Conservation (phyloP, 2,888 invertebrate species). For the Caenorhabditis sp. region DNA sequence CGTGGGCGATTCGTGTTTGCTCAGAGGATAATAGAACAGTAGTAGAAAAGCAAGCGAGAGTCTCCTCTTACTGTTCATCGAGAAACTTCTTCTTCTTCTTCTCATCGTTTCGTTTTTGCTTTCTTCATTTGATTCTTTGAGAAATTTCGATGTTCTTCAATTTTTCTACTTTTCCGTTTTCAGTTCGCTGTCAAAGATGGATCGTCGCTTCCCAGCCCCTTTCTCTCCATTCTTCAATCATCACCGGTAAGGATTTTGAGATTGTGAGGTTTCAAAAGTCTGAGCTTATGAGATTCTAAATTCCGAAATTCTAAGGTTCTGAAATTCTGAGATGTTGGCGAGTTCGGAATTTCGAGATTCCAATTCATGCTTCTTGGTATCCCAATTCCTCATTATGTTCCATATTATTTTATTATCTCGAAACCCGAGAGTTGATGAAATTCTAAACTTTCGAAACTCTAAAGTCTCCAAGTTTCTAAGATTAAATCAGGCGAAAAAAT, state of each 20-base stretch:
- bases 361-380: too few species aligned
- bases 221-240: conserved; percentile 70
- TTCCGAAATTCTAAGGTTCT: not conserved
- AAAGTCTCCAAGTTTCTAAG: not conserved
- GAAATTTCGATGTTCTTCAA: not conserved
- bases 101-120: conserved; percentile 1
- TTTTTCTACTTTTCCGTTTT: not conserved
- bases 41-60: conserved; percentile 57
- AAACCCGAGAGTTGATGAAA: too few species aligned
- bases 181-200: conserved; percentile 47
- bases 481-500: not conserved
- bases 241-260: conserved; percentile 27
- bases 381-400: too few species aligned
- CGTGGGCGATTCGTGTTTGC: conserved; percentile 52
- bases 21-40: conserved; percentile 60
- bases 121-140: conserved; percentile 1
- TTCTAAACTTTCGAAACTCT: too few species aligned
- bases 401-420: too few species aligned
- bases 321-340: not conserved
- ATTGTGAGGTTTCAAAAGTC: not conserved
- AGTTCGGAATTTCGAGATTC: too few species aligned
- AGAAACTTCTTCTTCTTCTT: conserved; percentile 9
- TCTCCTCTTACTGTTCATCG: not conserved
- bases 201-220: conserved; percentile 70
- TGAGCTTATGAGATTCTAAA: too few species aligned